Evolutionary conservation across 2,113 vertebrate genomes (phyloP), one percentile per base, ranked within the genome.

Genomic region (Gambusia holbrooki): DNA sequence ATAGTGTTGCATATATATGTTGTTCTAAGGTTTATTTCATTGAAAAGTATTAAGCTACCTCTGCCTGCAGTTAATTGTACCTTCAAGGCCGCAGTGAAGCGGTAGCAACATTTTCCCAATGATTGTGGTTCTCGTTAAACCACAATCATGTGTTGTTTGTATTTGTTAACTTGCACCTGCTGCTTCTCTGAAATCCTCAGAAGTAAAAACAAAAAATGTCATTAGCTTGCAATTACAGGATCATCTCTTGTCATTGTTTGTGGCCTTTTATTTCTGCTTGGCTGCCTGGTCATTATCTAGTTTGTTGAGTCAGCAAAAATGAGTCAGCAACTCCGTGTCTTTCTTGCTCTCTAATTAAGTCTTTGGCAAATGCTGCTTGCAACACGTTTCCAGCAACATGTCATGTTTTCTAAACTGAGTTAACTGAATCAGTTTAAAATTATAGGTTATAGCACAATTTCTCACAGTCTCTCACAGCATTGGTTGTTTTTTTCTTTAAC

Each of bases 331-430:
- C 66, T 71, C 60, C 84, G 78, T 88, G 71, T 87, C 66, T 76
- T 79, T 73, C 51, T 76, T 66, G 69, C 40, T 76, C 58, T 77
- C 66, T 86, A 62, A 80, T 85, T 66, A 69, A 89, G 79, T 81
- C 82, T 90, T 88, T 92, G 84, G 87, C 93, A 85, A 91, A 90
- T 64, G 71, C 62, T 54, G 84, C 54, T 73, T 60, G 58, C 69
- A 77, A 66, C 81, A 74, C 17, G 13, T 82, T 74, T 80, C 33
- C 60, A 70, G 37, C 30, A 22, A 48, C 64, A 69, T 60, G 62
- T 66, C 62, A 66, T 1, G 9, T 78, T 82, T 63, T 73, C 37
- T 64, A 35, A 62, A 22, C 12, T 61, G 40, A 62, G 15, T 58
- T 13, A 66, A 71, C 37, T 37, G 67, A 61, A 69, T 62, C 68